Evolutionary conservation across 92 coral and sea anemone species (phyloP).

Genomic region (Actinernus sp.): DNA sequence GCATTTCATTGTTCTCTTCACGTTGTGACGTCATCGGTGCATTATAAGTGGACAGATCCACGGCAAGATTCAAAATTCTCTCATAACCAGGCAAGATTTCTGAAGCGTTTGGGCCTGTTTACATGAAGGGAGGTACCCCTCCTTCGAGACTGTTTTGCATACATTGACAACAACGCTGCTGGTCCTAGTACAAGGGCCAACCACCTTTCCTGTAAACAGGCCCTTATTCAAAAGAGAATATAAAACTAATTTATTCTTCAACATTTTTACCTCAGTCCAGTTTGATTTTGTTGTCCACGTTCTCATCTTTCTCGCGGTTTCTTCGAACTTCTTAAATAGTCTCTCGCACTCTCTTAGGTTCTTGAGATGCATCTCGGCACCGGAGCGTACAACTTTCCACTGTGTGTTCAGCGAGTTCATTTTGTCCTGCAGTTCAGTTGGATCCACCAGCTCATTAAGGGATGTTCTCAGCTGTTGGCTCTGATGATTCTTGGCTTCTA

Average conservation of each 20-base stretch:
- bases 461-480: slow-evolving; percentile 59
- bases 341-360: slow-evolving; percentile 63
- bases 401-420: slow-evolving; percentile 64
- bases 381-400: slow-evolving; percentile 76
- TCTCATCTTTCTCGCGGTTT: slow-evolving; percentile 58
- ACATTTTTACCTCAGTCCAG: neutral
- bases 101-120: too few relatives aligned
- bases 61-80: too few relatives aligned
- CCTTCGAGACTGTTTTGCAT: too few relatives aligned
- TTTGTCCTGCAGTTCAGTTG: slow-evolving; percentile 69
- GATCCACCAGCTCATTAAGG: slow-evolving; percentile 77
- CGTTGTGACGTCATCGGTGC: too few relatives aligned
- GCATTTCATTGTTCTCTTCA: too few relatives aligned
- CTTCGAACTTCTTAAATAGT: slow-evolving; percentile 68
- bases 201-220: neutral
- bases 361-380: slow-evolving; percentile 55
- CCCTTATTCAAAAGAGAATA: neutral
- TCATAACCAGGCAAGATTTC: too few relatives aligned
- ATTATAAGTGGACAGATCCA: too few relatives aligned
- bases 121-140: too few relatives aligned
- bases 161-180: too few relatives aligned
- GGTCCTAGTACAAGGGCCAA: too few relatives aligned
- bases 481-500: slow-evolving; percentile 72
- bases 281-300: slow-evolving; percentile 3
- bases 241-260: neutral